Conservation (phyloP, 2,113 vertebrate species). For the Heterocephalus glaber region DNA sequence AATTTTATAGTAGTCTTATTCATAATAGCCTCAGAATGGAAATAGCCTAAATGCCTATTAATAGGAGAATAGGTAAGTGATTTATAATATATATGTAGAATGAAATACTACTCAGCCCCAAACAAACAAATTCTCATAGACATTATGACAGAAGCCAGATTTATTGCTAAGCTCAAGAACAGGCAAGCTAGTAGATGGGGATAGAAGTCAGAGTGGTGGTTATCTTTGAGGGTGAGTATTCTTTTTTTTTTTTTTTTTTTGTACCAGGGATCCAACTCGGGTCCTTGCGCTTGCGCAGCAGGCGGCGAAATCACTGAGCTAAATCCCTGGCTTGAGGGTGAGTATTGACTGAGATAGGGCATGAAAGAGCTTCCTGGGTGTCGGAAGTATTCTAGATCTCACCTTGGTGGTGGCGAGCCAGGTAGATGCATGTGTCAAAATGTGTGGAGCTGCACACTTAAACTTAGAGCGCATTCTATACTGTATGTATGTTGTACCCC, state of each 20-base stretch:
- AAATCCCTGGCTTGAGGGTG: too few species aligned
- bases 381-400: slow-evolving; percentile 45
- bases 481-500: background rate
- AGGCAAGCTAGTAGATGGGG: background rate
- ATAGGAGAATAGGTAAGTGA: slow-evolving; percentile 5
- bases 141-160: background rate
- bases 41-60: background rate
- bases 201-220: slow-evolving; percentile 23
- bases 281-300: too few species aligned
- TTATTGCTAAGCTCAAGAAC: slow-evolving; percentile 9
- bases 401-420: background rate
- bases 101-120: slow-evolving; percentile 20
- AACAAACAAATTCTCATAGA: slow-evolving; percentile 38
- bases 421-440: background rate
- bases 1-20: slow-evolving; percentile 42
- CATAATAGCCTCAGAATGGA: slow-evolving; percentile 11
- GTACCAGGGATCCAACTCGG: too few species aligned
- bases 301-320: too few species aligned
- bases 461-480: slow-evolving; percentile 23
- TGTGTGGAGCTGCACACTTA: background rate
- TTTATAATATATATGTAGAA: background rate
- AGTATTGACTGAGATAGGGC: background rate
- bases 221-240: slow-evolving; percentile 34
- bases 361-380: background rate
- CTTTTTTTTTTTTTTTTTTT: too few species aligned